Percentiles rank a stretch among this genome's conserved stretches.
These are phyloP conservation scores for Bombus vancouverensis DNA, from an alignment of 1,140 invertebrate species.

Conservation along the genomic window DNA sequence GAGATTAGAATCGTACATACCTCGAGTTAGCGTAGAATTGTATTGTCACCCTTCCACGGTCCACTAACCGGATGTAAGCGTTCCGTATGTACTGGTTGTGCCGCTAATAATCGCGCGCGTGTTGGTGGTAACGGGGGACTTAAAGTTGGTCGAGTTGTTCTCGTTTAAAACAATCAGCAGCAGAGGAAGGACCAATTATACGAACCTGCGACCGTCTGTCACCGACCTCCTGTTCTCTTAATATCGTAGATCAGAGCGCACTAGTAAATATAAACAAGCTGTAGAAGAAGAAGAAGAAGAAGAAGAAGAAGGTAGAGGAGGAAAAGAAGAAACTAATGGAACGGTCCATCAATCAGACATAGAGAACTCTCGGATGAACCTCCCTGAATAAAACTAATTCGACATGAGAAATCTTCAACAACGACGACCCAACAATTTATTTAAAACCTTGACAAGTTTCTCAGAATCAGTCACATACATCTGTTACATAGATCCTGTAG, in stretches of 20 bases:
- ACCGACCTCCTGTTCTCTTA: slow-evolving; percentile 62
- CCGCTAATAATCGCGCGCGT: slow-evolving; percentile 77
- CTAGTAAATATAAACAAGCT: slow-evolving; percentile 50
- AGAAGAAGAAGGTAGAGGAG: background rate
- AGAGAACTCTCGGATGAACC: background rate
- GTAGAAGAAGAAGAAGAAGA: slow-evolving; percentile 5
- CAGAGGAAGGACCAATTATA: slow-evolving; percentile 80
- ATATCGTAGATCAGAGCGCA: slow-evolving; percentile 41
- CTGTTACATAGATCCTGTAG: background rate
- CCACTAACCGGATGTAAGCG: slow-evolving; percentile 73
- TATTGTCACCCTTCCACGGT: slow-evolving; percentile 64
- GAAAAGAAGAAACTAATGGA: background rate
- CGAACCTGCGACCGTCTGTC: slow-evolving; percentile 70
- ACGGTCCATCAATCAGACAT: background rate
- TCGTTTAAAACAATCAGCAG: slow-evolving; percentile 82
- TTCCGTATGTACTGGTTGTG: slow-evolving; percentile 72
- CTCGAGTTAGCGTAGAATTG: slow-evolving; percentile 44
- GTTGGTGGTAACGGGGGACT: slow-evolving; percentile 73
- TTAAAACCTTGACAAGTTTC: background rate
- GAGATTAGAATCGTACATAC: slow-evolving; percentile 64
- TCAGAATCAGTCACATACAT: background rate
- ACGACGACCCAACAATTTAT: no score
- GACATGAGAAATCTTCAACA: no score
- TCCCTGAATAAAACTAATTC: background rate
- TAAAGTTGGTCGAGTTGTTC: slow-evolving; percentile 75